Base-by-base conservation (phyloP, 1,140 invertebrate genomes). In the Drosophila sulfurigaster region DNA sequence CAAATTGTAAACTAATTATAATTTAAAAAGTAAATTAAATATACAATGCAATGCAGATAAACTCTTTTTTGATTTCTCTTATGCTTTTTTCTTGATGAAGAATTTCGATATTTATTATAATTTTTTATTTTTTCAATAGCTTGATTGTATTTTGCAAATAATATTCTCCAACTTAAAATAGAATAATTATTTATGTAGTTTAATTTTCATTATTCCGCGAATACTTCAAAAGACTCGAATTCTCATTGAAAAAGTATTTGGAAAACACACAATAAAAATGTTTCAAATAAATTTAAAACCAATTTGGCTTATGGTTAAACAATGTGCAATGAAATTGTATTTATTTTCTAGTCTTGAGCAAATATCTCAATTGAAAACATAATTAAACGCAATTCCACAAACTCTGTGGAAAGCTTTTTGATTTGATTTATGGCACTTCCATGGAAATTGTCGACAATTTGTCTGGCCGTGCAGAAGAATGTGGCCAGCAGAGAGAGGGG, bases 351-450 rank as follows among this genome's bases (percentile, higher is more conserved):
- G 38, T 59, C 46, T 79, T 87, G 72, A 16, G 30, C 48, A 70
- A 62, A 60, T 62, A 70, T 62, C 28, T 62, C 54, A 62, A 62
- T 73, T 51, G 32, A 66, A 54, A 68, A 70, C 77, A 83, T 79
- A 86, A 85, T 86, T 76, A 77, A 46, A 45, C 28, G 49, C 74
- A 74, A 75, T 91, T 82, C 82, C 59, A 78, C 70, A 87, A 91
- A 88, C 57, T 64, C 28, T 69, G 71, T 78, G 77, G 57, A 75
- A 79, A 79, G 66, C 74, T 73, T 80, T 69, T 77, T 25, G 20
- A 76, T 69, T 91, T 91, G 88, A 91, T 91, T 91, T 91, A 91
- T 82, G 75, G 68, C 81, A 89, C 89, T 91, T 91, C 89, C 81
- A 78, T 64, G 75, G 88, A 91, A 91, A 91, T 88, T 82, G 88